phyloP scores from a whole-genome alignment of 2,888 invertebrate species.

The Girardia tigrina region DNA sequence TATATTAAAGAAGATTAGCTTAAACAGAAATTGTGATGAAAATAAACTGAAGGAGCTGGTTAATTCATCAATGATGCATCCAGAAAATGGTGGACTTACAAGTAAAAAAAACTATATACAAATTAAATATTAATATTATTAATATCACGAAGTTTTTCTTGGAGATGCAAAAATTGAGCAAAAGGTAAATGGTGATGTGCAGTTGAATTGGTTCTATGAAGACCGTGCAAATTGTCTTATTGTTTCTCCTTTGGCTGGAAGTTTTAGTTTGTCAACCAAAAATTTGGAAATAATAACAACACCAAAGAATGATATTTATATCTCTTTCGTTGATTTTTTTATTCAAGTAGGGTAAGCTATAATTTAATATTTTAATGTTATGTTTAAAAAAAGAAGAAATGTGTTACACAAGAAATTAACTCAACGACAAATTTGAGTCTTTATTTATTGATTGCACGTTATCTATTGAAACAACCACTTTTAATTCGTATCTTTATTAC shows the following conservation, averaged over 20 bases:
- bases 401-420: too few relatives aligned
- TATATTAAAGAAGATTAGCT: slow-evolving; percentile 32
- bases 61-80: slow-evolving; percentile 32
- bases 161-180: slow-evolving; percentile 35
- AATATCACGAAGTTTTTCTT: slow-evolving; percentile 30
- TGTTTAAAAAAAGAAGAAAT: too few relatives aligned
- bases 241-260: slow-evolving; percentile 35
- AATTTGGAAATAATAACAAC: slow-evolving; percentile 36
- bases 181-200: slow-evolving; percentile 33
- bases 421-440: too few relatives aligned
- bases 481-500: too few relatives aligned
- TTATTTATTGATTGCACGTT: too few relatives aligned
- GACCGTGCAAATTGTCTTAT: slow-evolving; percentile 36
- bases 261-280: slow-evolving; percentile 36
- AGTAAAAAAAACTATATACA: background rate
- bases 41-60: slow-evolving; percentile 30
- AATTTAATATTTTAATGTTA: too few relatives aligned
- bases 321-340: slow-evolving; percentile 32
- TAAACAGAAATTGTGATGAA: slow-evolving; percentile 25
- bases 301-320: slow-evolving; percentile 35
- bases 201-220: slow-evolving; percentile 36
- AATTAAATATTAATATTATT: background rate
- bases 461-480: too few relatives aligned
- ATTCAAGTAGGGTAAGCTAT: slow-evolving; percentile 33
- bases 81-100: slow-evolving; percentile 32